A percentile compares a stretch with the other conserved stretches of the same genome.
phyloP scores from a whole-genome alignment of 2,888 invertebrate species.

The Cabera pusaria region DNA sequence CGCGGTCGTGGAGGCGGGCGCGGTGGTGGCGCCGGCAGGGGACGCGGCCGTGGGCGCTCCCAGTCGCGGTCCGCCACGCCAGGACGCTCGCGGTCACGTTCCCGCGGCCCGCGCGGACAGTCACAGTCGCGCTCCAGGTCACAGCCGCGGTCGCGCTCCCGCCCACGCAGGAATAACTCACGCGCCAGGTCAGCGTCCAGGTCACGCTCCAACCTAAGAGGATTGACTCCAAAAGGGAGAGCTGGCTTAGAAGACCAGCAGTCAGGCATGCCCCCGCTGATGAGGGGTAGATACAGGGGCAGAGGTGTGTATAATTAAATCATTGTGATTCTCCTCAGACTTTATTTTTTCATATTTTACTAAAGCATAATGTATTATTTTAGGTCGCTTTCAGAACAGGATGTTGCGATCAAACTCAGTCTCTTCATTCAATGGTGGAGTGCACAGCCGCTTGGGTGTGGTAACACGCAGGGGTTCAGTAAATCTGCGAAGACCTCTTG shows the following conservation, averaged over 20 bases:
- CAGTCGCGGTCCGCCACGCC: conserved; percentile 47
- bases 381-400: conserved; percentile 59
- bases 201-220: conserved; percentile 62
- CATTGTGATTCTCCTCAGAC: no score
- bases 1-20: conserved; percentile 29
- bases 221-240: conserved; percentile 68
- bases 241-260: conserved; percentile 61
- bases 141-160: conserved; percentile 43
- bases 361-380: conserved; percentile 31
- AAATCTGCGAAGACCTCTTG: conserved; percentile 57
- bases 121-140: conserved; percentile 53
- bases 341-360: no score
- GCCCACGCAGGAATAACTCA: conserved; percentile 51
- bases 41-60: conserved; percentile 45
- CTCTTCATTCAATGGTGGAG: conserved; percentile 46
- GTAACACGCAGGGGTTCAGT: conserved; percentile 54
- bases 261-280: conserved; percentile 53
- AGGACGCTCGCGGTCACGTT: conserved; percentile 49
- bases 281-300: conserved; percentile 53
- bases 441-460: conserved; percentile 70
- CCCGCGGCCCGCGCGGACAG: conserved; percentile 46
- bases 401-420: conserved; percentile 57
- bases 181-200: conserved; percentile 59
- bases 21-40: conserved; percentile 38
- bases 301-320: conserved; percentile 24